Evolutionary conservation across 2,797 vertebrate genomes (phyloP).

Genomic region (Aldrovandia affinis): DNA sequence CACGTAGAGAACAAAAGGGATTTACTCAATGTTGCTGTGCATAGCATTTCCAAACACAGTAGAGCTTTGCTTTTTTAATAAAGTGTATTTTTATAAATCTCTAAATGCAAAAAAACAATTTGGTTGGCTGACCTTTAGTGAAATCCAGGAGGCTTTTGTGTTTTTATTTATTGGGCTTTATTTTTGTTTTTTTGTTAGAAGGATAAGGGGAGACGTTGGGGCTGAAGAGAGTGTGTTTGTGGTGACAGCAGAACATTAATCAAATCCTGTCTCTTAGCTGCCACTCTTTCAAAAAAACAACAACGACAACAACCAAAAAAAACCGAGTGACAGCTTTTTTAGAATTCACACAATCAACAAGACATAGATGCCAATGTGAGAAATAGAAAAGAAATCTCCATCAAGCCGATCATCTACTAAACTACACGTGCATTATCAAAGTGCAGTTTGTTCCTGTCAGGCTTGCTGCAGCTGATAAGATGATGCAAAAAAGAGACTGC

Average conservation of each 20-base stretch:
- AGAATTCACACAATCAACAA: slow-evolving; percentile 15
- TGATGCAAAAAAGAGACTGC: neutral
- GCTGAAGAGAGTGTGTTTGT: neutral
- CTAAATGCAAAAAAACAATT: too few relatives aligned
- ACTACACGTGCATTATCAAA: neutral
- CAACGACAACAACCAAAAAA: too few relatives aligned
- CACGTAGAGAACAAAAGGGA: neutral
- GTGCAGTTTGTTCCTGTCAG: neutral
- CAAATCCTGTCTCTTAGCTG: neutral
- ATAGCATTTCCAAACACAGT: neutral
- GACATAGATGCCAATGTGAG: neutral
- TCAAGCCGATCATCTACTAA: neutral
- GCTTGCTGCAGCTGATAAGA: neutral
- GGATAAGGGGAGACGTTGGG: neutral
- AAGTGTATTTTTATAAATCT: too few relatives aligned
- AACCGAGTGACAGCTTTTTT: neutral
- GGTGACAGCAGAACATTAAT: neutral
- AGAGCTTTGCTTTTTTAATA: too few relatives aligned
- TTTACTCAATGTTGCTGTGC: neutral
- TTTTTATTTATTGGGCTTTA: neutral
- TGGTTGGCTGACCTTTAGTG: neutral
- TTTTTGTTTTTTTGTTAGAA: neutral
- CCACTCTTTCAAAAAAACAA: neutral
- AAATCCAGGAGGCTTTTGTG: neutral
- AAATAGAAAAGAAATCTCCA: neutral